These are phyloP conservation scores for Crotalus tigris DNA, from an alignment of 2,113 vertebrate genomes.

Conservation along the genomic window DNA sequence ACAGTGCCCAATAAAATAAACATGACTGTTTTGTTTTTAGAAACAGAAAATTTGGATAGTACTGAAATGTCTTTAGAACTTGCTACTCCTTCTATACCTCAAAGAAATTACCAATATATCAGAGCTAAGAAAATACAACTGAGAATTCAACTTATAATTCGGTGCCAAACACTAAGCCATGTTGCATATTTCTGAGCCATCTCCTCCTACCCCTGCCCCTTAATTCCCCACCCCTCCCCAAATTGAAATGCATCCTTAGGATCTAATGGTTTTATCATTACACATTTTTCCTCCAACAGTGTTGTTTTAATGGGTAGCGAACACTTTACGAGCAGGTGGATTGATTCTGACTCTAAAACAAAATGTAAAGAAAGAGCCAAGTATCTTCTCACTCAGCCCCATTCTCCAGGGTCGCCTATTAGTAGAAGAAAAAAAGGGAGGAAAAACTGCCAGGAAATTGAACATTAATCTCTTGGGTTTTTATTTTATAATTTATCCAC, in stretches of 20 bases:
- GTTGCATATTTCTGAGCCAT: background rate
- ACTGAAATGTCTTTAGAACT: background rate
- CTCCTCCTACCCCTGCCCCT: no score
- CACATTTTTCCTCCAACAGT: background rate
- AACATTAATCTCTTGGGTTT: background rate
- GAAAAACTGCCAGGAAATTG: background rate
- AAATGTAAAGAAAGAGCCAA: background rate
- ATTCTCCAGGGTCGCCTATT: background rate
- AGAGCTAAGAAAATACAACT: background rate
- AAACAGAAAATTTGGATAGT: background rate
- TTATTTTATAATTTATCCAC: background rate
- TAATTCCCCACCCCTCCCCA: background rate
- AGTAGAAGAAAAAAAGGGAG: background rate
- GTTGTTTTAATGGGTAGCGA: background rate
- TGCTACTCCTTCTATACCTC: background rate
- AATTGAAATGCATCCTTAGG: background rate
- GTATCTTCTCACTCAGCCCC: background rate
- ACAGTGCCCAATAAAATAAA: background rate
- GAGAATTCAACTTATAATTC: background rate
- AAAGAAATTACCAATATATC: background rate
- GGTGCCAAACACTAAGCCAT: background rate
- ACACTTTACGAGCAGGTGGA: background rate
- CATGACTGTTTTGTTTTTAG: background rate
- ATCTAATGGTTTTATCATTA: background rate
- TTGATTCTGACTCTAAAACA: background rate